These are phyloP conservation scores for Paratrypauchen microcephalus DNA, from an alignment of 2,797 vertebrate genomes.

Conservation along the genomic window DNA sequence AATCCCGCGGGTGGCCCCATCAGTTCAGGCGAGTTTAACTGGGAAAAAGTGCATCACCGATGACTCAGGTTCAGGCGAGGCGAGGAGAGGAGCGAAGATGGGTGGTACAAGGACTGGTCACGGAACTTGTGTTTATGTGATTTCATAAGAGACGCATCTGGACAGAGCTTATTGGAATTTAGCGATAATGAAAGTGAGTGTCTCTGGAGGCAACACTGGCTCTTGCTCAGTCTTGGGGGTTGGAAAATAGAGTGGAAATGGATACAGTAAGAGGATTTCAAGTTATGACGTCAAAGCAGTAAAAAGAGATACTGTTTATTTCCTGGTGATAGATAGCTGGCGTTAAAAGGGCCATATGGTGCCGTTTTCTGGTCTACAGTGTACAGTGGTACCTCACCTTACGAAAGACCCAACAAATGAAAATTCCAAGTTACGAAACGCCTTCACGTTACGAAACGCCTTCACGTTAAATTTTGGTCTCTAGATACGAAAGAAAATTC, in stretches of 20 bases:
- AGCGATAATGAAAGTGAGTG: slow-evolving; percentile 22
- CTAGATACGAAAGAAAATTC: no score
- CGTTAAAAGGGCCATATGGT: no score
- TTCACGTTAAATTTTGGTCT: no score
- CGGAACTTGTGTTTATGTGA: not conserved
- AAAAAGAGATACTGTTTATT: no score
- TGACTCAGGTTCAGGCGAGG: slow-evolving; percentile 3
- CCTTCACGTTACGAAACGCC: no score
- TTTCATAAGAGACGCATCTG: slow-evolving; percentile 24
- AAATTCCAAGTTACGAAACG: no score
- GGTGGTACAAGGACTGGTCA: no score
- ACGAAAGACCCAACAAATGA: no score
- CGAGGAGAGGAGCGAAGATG: not conserved
- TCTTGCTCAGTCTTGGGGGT: not conserved
- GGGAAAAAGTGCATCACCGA: not conserved
- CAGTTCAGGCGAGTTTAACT: slow-evolving; percentile 11
- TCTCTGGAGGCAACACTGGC: slow-evolving; percentile 11
- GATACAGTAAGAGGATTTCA: not conserved
- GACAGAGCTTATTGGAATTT: slow-evolving; percentile 11
- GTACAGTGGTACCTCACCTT: no score
- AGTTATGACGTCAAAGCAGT: not conserved
- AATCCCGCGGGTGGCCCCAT: slow-evolving; percentile 18
- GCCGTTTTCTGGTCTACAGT: no score
- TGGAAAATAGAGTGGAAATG: not conserved
- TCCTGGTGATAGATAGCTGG: no score